A percentile compares a stretch with the other conserved stretches of the same genome.
Conservation (phyloP, 2,888 invertebrate species). For the Vannuccia rotundouncinata region DNA sequence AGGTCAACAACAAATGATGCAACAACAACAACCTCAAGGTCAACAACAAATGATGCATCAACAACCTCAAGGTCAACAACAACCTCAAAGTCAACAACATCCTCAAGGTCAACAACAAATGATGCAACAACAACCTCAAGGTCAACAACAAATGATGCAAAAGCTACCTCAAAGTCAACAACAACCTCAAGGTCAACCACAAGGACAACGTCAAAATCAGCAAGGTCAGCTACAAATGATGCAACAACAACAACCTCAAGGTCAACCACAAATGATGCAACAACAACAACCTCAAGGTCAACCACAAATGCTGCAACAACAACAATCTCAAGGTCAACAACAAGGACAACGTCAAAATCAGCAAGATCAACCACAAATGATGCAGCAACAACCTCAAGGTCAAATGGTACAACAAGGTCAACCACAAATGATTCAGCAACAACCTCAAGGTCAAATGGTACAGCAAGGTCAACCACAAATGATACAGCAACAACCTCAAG, state of each 20-base stretch:
- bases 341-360: neutral
- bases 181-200: neutral
- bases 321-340: neutral
- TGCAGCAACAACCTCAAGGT: neutral
- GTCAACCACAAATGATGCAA: neutral
- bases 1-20: neutral
- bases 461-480: neutral
- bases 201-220: neutral
- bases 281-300: too few relatives aligned
- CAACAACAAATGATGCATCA: neutral
- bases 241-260: constrained; percentile 8
- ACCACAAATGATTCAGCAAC: neutral
- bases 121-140: neutral
- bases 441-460: neutral
- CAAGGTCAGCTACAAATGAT: constrained; percentile 17
- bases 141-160: constrained; percentile 1
- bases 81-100: neutral
- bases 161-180: neutral
- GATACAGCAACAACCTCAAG: neutral
- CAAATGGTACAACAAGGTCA: too few relatives aligned
- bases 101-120: neutral
- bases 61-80: neutral
- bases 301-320: too few relatives aligned
- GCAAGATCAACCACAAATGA: neutral
- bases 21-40: neutral